phyloP scores from a whole-genome alignment of 2,888 invertebrate genomes.

The Bhutanitis thaidina region DNA sequence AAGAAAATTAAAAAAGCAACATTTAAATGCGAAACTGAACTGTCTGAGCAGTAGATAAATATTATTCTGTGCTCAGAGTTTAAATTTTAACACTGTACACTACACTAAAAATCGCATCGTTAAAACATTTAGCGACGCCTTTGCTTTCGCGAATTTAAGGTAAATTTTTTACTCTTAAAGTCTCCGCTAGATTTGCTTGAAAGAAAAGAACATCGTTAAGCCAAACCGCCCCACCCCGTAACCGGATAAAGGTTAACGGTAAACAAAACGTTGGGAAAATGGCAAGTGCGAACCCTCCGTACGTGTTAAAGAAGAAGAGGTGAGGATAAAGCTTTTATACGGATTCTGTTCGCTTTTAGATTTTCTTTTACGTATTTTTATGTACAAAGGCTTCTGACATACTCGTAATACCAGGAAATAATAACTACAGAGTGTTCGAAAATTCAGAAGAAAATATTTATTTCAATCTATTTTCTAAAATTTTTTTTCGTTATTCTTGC shows the following conservation, averaged over 20 bases:
- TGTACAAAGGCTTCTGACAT: not conserved
- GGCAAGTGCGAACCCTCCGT: constrained; percentile 21
- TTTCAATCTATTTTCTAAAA: too few relatives aligned
- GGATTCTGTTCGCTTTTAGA: not conserved
- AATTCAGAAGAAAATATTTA: not conserved
- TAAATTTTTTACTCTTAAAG: constrained; percentile 20
- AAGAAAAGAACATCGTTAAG: constrained; percentile 36
- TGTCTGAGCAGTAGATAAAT: too few relatives aligned
- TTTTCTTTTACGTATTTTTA: not conserved
- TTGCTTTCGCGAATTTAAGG: not conserved
- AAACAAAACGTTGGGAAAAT: constrained; percentile 20
- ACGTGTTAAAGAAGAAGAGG: not conserved
- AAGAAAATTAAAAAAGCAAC: too few relatives aligned
- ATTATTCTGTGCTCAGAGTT: too few relatives aligned
- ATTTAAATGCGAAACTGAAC: too few relatives aligned
- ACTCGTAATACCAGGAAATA: not conserved
- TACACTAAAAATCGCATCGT: not conserved
- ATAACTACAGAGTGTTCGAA: not conserved
- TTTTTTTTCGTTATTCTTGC: too few relatives aligned
- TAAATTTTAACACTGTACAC: too few relatives aligned
- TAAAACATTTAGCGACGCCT: not conserved
- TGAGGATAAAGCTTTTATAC: not conserved
- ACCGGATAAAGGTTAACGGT: constrained; percentile 22
- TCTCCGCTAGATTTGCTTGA: constrained; percentile 17
- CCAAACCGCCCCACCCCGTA: constrained; percentile 18